A percentile compares a stretch with the other conserved stretches of the same genome.
Conservation (phyloP, 2,113 vertebrate species). For the Phasianus colchicus region DNA sequence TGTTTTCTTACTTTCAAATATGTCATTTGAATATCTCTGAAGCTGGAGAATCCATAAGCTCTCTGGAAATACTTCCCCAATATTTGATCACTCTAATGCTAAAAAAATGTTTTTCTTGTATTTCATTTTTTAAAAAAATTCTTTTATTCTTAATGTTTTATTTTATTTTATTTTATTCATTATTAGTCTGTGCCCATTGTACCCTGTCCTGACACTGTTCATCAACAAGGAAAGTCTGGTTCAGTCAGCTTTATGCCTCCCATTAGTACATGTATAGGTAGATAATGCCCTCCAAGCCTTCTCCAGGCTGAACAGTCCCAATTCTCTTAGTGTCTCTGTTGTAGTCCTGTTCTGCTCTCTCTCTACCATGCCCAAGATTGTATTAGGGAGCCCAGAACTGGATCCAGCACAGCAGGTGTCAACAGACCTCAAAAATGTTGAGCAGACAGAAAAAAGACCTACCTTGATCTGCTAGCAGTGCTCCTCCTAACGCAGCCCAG, state of each 20-base stretch:
- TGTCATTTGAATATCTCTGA: neutral
- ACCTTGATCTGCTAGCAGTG: neutral
- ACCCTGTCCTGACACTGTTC: neutral
- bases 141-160: too few species aligned
- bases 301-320: neutral
- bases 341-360: neutral
- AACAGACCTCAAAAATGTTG: neutral
- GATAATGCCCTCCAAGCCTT: neutral
- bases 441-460: neutral
- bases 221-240: neutral
- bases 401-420: neutral
- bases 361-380: fast-evolving
- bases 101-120: too few species aligned
- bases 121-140: too few species aligned
- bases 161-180: too few species aligned
- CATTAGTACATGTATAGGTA: neutral
- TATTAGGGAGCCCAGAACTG: neutral
- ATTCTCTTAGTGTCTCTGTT: neutral
- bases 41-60: neutral
- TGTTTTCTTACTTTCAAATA: neutral
- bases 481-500: neutral
- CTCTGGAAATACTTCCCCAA: neutral
- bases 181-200: neutral
- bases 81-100: neutral
- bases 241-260: neutral